Base-by-base conservation (phyloP, 2,888 invertebrate genomes). In the Suillia variegata region DNA sequence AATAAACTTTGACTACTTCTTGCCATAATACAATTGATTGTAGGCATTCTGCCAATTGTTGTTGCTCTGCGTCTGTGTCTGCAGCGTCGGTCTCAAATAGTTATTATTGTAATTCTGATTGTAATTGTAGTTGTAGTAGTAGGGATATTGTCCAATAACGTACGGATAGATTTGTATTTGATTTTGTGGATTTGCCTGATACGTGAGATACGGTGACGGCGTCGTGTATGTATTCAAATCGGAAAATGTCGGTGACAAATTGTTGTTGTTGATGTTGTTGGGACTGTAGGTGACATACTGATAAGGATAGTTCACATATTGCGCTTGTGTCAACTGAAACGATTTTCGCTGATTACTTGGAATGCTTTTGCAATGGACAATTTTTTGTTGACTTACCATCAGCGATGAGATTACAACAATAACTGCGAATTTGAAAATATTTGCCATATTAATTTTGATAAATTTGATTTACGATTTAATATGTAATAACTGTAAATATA, bases 101-200 rank as follows among this genome's bases (percentile, higher is more conserved):
- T n/a, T 38, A n/a, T 38, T 13, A 10, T 8, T 17, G 20, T 45
- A 12, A 13, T 17, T 45, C 6, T 45, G 4, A 20, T 20, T 8
- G 2, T 20, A 4, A 45, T 45, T 20, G 45, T 45, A 38, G 38
- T 38, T 38, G 38, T 38, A 13, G n/a, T 75, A 72, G 18, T 69
- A 65, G 20, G 74, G 49, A 57, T 72, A 74, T 34, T 70, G 69
- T 1, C 77, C 75, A 2, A 76, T 67, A n/a, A 76, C 75, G 60
- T 72, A 73, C 2, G 75, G 75, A 75, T 69, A 78, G 20, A 77
- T 74, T 15, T 69, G 65, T n/a, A 74, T 66, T 6, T 59, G 1
- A 13, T 45, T 45, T 56, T 63, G 42, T 13, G 42, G 18, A 31
- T 66, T 60, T n/a, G n/a, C n/a, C n/a, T n/a, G n/a, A 3, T 55